Evolutionary conservation across 2,797 vertebrate genomes (phyloP).

Genomic region (Parambassis ranga): DNA sequence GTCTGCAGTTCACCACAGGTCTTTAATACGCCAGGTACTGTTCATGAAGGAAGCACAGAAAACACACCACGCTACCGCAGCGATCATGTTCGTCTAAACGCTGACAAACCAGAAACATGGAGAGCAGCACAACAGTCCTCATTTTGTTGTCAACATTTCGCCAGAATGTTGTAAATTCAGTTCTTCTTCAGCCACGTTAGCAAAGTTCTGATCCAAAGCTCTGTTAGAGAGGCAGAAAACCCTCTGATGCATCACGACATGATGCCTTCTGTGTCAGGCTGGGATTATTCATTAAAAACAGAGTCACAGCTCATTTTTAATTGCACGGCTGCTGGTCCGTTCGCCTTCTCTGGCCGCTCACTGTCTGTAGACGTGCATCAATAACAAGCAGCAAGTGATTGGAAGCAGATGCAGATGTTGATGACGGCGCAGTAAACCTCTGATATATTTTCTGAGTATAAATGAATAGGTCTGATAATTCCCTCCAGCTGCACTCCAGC

Average conservation of each 20-base stretch:
- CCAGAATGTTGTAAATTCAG: not conserved
- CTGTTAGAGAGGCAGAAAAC: no score
- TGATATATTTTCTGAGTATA: not conserved
- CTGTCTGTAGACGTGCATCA: slow-evolving; percentile 1
- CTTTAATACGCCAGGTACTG: slow-evolving; percentile 24
- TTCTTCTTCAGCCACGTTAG: not conserved
- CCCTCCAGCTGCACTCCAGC: no score
- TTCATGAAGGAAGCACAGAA: slow-evolving; percentile 11
- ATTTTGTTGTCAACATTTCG: not conserved
- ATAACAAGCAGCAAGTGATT: no score
- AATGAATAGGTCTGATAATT: not conserved
- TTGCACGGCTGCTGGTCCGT: no score
- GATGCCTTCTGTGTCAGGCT: no score
- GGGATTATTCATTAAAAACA: no score
- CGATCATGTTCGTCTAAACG: no score
- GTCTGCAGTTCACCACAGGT: slow-evolving; percentile 32
- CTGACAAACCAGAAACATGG: not conserved
- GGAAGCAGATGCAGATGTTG: slow-evolving; percentile 22
- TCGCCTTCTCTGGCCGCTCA: not conserved
- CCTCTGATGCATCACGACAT: no score
- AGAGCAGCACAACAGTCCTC: not conserved
- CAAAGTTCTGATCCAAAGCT: no score
- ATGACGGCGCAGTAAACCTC: not conserved
- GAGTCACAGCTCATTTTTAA: no score
- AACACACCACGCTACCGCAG: no score